A percentile compares a stretch with the other conserved stretches of the same genome.
These are phyloP conservation scores for Stictocephala bisonia DNA, from an alignment of 2,888 invertebrate species.

Conservation along the genomic window DNA sequence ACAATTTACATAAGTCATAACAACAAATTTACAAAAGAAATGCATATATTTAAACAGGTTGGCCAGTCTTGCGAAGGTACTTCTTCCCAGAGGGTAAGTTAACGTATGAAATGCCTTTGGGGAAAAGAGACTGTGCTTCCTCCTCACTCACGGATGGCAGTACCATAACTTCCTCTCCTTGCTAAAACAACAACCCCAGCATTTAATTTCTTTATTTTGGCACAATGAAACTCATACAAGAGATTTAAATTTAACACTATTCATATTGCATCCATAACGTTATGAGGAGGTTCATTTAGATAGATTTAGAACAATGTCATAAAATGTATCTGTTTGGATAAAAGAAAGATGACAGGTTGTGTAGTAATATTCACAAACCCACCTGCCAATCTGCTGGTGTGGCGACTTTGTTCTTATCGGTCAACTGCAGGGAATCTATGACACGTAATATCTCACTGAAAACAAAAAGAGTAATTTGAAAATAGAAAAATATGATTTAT, in stretches of 20 bases:
- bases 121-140: slow-evolving; percentile 77
- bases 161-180: slow-evolving; percentile 90
- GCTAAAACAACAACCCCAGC: slow-evolving; percentile 71
- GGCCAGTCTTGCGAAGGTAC: slow-evolving; percentile 81
- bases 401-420: slow-evolving; percentile 85
- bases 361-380: too few relatives aligned
- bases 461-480: slow-evolving; percentile 61
- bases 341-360: too few relatives aligned
- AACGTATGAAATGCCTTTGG: slow-evolving; percentile 74
- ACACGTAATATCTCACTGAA: slow-evolving; percentile 92
- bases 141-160: slow-evolving; percentile 81
- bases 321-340: too few relatives aligned
- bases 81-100: slow-evolving; percentile 86
- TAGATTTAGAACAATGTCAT: too few relatives aligned
- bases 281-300: too few relatives aligned
- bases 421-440: slow-evolving; percentile 91
- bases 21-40: too few relatives aligned
- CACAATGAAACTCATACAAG: background rate
- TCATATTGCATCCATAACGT: too few relatives aligned
- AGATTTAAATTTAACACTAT: too few relatives aligned
- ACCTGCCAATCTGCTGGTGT: slow-evolving; percentile 95
- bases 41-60: too few relatives aligned
- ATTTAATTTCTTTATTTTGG: background rate
- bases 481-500: too few relatives aligned
- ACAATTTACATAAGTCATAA: too few relatives aligned